These are phyloP conservation scores for Cygnus buccinator DNA, from an alignment of 2,113 vertebrate genomes.

Conservation along the genomic window DNA sequence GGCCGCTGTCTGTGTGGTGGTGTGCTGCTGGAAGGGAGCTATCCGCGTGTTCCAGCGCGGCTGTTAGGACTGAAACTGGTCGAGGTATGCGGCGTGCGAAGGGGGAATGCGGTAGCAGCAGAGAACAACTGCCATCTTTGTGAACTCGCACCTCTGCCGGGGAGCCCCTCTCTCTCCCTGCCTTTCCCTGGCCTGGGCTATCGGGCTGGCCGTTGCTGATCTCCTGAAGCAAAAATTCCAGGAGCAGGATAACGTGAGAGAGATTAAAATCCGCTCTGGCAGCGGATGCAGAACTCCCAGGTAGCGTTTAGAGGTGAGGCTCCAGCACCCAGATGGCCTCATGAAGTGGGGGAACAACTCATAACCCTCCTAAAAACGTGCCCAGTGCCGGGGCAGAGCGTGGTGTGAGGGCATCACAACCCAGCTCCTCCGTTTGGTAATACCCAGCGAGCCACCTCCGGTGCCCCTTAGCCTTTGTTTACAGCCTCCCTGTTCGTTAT, in stretches of 20 bases:
- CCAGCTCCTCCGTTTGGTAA: neutral
- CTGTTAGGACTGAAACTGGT: slow-evolving; percentile 28
- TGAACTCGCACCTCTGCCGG: neutral
- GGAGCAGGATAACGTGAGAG: neutral
- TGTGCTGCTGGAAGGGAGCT: neutral
- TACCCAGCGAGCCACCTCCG: neutral
- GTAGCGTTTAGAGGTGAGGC: neutral
- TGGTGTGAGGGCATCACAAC: neutral
- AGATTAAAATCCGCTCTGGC: slow-evolving; percentile 32
- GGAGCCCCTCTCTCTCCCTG: neutral
- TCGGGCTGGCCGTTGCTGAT: neutral
- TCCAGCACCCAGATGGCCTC: neutral
- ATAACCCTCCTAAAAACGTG: neutral
- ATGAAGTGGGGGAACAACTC: neutral
- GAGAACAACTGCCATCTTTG: slow-evolving; percentile 23
- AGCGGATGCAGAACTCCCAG: neutral
- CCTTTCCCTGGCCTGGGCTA: neutral
- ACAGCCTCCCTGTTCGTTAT: neutral
- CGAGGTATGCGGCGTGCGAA: slow-evolving; percentile 1
- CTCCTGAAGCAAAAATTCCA: slow-evolving; percentile 15
- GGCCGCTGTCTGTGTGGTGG: neutral
- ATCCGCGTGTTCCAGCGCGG: neutral
- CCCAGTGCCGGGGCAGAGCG: neutral
- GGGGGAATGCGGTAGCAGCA: neutral
- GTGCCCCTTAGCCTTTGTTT: neutral